These are phyloP conservation scores for Stylophora pistillata DNA, from an alignment of 64 coral and sea anemone species.

Conservation along the genomic window DNA sequence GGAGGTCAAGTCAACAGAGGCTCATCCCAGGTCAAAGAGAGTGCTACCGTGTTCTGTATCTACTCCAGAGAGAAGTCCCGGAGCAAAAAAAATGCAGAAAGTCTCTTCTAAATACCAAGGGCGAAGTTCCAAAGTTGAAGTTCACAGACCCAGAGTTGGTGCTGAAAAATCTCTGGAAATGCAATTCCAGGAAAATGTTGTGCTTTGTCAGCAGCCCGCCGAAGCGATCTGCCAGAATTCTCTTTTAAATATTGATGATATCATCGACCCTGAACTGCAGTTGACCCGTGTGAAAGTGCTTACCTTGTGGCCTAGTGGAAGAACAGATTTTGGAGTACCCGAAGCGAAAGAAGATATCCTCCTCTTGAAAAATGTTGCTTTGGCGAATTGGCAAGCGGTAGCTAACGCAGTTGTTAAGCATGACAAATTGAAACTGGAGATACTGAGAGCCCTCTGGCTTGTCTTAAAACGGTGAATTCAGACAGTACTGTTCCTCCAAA, in stretches of 20 bases:
- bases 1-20: background rate
- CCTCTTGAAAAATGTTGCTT: conserved; percentile 17
- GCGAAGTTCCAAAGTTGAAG: background rate
- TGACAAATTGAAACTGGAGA: background rate
- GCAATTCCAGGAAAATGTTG: conserved; percentile 15
- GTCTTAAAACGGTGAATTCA: background rate
- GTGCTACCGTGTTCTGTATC: background rate
- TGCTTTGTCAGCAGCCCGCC: no score
- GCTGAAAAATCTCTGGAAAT: background rate
- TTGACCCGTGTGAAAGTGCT: background rate
- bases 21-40: background rate
- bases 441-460: background rate
- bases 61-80: background rate
- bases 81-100: background rate
- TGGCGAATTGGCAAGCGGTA: conserved; percentile 8
- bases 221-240: background rate
- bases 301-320: conserved; percentile 8
- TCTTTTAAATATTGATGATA: conserved; percentile 9
- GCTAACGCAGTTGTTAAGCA: background rate
- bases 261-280: conserved; percentile 2
- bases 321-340: background rate
- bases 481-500: conserved; percentile 4
- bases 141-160: background rate
- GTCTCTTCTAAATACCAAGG: background rate
- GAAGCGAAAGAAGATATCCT: background rate